Conservation (phyloP, 2,888 invertebrate species). For the Theretra japonica region DNA sequence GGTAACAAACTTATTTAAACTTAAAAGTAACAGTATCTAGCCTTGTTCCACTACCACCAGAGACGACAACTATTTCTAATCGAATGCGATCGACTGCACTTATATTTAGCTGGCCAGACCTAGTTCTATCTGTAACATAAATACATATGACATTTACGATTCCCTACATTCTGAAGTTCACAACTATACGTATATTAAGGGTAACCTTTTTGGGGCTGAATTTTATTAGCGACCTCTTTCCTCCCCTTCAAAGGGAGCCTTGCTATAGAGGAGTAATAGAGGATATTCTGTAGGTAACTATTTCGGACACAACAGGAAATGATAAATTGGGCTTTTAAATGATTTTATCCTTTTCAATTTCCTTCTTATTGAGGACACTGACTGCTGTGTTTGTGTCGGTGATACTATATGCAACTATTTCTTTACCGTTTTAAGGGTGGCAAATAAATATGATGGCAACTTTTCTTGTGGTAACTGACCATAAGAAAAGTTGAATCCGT, state of each 20-base stretch:
- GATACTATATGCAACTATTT: background rate
- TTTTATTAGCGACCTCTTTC: slow-evolving; percentile 23
- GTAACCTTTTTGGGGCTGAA: slow-evolving; percentile 20
- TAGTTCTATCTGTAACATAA: slow-evolving; percentile 20
- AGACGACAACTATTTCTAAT: slow-evolving; percentile 17
- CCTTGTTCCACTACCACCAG: background rate
- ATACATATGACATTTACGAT: slow-evolving; percentile 13
- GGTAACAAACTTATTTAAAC: background rate
- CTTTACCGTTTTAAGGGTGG: too few relatives aligned
- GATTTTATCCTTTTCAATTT: slow-evolving; percentile 4
- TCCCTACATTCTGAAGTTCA: slow-evolving; percentile 11
- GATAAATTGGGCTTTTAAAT: slow-evolving; percentile 13
- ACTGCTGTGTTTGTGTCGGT: background rate
- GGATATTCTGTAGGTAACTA: slow-evolving; percentile 12
- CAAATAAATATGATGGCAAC: too few relatives aligned
- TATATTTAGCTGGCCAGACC: slow-evolving; percentile 12
- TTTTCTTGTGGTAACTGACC: too few relatives aligned
- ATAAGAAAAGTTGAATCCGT: too few relatives aligned
- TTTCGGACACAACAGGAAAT: slow-evolving; percentile 25
- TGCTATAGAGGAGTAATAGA: background rate
- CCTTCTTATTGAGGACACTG: background rate
- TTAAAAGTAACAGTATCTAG: background rate
- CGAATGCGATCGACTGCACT: slow-evolving; percentile 18
- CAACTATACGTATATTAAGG: slow-evolving; percentile 1
- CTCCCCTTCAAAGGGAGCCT: slow-evolving; percentile 17